Percentiles rank a stretch among this genome's conserved stretches.
Conservation (phyloP, 2,797 vertebrate genomes). For the Euphonia xanthogaster region DNA sequence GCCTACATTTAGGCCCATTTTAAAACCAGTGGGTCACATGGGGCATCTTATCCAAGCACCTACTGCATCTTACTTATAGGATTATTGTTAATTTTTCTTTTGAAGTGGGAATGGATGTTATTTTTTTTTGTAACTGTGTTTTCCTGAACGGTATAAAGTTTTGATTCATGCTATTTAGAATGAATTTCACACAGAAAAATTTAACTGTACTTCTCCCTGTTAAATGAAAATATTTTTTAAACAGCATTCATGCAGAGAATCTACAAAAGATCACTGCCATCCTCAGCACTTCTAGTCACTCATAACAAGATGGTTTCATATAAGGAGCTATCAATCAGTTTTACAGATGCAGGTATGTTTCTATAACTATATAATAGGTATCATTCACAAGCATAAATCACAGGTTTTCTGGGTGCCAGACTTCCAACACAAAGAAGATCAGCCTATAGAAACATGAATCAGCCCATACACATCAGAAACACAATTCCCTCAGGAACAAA, state of each 20-base stretch:
- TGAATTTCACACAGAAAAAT: not conserved
- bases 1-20: too few relatives aligned
- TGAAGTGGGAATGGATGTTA: not conserved
- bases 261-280: not conserved
- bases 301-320: not conserved
- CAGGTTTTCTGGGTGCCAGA: not conserved
- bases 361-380: not conserved
- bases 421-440: not conserved
- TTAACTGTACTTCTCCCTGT: not conserved
- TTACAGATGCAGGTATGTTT: not conserved
- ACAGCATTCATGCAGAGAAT: not conserved
- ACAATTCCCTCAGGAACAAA: not conserved
- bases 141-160: not conserved
- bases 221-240: not conserved
- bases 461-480: not conserved
- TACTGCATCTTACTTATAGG: not conserved
- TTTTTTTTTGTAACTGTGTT: not conserved
- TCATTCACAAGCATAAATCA: not conserved
- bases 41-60: not conserved
- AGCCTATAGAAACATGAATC: not conserved
- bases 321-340: not conserved
- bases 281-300: not conserved
- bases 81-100: not conserved
- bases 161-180: not conserved
- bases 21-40: not conserved